These are phyloP conservation scores for Silurus aristotelis DNA, from an alignment of 2,797 vertebrate genomes.

Conservation along the genomic window DNA sequence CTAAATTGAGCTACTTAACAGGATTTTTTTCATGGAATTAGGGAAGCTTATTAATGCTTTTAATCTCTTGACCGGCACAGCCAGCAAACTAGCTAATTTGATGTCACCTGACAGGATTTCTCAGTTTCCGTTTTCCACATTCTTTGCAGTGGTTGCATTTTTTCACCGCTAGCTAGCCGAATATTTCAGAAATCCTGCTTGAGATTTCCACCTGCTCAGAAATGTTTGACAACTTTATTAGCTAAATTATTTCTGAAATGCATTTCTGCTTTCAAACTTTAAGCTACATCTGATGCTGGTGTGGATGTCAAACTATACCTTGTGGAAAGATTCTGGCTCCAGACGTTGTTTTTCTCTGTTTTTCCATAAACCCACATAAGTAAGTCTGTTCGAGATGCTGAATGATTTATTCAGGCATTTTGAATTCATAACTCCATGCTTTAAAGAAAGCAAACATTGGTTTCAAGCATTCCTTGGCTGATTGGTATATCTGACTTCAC, in stretches of 20 bases:
- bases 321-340: not conserved
- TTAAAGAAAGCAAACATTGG: not conserved
- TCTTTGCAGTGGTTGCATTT: not conserved
- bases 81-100: not conserved
- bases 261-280: not conserved
- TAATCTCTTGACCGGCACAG: not conserved
- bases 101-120: not conserved
- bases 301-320: not conserved
- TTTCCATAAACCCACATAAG: not conserved
- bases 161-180: not conserved
- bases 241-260: not conserved
- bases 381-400: not conserved
- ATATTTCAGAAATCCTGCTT: not conserved
- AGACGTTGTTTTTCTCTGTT: not conserved
- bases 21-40: not conserved
- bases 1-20: not conserved
- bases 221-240: not conserved
- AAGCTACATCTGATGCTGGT: not conserved
- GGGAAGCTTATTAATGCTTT: not conserved
- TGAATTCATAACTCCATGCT: not conserved
- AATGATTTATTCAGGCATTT: not conserved
- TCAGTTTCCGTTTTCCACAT: not conserved
- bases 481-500: not conserved
- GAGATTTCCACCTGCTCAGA: not conserved
- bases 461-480: not conserved